Evolutionary conservation across 2,797 vertebrate genomes (phyloP), one percentile per base, ranked within the genome.

Genomic region (Enteromius unitaeniatus): DNA sequence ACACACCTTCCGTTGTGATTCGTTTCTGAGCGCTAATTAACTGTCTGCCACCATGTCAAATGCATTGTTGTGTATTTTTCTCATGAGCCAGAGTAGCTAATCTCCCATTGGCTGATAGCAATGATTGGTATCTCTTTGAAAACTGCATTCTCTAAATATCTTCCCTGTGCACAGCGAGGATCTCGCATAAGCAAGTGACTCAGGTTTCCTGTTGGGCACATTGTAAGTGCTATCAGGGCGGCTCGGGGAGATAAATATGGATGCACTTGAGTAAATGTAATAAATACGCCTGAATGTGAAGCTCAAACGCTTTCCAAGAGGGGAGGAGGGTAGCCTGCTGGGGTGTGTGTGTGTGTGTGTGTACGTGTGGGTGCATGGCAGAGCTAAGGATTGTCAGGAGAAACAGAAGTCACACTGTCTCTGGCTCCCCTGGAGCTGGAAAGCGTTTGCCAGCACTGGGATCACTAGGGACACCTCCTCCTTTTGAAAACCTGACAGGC

Each of bases 371-470:
- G 84, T 74, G 73, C 76, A 79, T 91, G 86, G 91, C 88, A 87
- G 89, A 87, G 89, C 88, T 90, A 88, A 87, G 89, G 81, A 82
- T 79, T 86, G 86, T 79, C 84, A 88, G 85, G 86, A 83, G 89
- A 85, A 21, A 84, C 85, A 88, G 49, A 73, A 90, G 89, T 91
- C 89, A 90, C 92, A 90, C 92, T 84, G 88, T 90, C 91, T 92
- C 87, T 78, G 90, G 89, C 88, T 90, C 89, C 79, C 90, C 90
- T 82, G 91, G 91, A 92, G 92, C 88, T 92, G 85, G 84, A 93
- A 90, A 90, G 91, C 88, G 86, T 94, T 95, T 92, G 90, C 91
- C 92, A 92, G 84, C 88, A 42, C 81, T 90, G 88, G 89, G 86
- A 73, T 90, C 87, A 91, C 88, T 51, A 26, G 74, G 86, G 89